Conservation (phyloP, 2,797 vertebrate genomes). For the Phoeniculus purpureus region DNA sequence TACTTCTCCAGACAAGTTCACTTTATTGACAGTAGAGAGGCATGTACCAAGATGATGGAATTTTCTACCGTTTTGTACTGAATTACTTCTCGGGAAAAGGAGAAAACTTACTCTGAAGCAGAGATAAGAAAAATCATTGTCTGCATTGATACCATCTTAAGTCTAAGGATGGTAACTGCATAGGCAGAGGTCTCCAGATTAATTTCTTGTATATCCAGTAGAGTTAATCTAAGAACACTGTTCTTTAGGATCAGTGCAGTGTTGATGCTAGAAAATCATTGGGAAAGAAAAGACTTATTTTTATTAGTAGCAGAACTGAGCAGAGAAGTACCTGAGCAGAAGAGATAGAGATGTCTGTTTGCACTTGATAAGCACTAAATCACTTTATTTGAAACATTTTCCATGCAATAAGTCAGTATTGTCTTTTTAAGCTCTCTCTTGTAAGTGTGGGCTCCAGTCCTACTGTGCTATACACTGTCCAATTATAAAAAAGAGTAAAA, state of each 20-base stretch:
- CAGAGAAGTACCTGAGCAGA: conserved; percentile 11
- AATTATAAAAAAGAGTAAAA: conserved; percentile 50
- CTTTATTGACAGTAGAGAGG: neutral
- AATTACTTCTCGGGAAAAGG: conserved; percentile 2
- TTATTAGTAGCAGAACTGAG: conserved; percentile 17
- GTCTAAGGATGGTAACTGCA: conserved; percentile 23
- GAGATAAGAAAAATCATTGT: conserved; percentile 57
- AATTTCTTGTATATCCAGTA: conserved; percentile 3
- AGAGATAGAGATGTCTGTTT: conserved; percentile 58
- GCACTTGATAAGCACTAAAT: conserved; percentile 59
- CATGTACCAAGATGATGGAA: neutral
- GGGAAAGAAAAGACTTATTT: conserved; percentile 49
- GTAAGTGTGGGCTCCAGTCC: neutral
- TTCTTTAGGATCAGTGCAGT: conserved; percentile 5
- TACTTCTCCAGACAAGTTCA: conserved; percentile 2
- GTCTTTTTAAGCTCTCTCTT: conserved; percentile 36
- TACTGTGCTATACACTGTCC: neutral
- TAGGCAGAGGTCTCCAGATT: conserved; percentile 32
- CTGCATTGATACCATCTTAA: conserved; percentile 53
- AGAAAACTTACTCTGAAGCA: conserved; percentile 39
- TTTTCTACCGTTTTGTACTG: conserved; percentile 18
- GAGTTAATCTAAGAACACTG: conserved; percentile 19
- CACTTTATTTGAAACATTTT: conserved; percentile 55
- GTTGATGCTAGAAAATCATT: conserved; percentile 22
- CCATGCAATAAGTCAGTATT: conserved; percentile 25